Evolutionary conservation across 2,797 vertebrate species (phyloP).

Genomic region (Coendou prehensilis): DNA sequence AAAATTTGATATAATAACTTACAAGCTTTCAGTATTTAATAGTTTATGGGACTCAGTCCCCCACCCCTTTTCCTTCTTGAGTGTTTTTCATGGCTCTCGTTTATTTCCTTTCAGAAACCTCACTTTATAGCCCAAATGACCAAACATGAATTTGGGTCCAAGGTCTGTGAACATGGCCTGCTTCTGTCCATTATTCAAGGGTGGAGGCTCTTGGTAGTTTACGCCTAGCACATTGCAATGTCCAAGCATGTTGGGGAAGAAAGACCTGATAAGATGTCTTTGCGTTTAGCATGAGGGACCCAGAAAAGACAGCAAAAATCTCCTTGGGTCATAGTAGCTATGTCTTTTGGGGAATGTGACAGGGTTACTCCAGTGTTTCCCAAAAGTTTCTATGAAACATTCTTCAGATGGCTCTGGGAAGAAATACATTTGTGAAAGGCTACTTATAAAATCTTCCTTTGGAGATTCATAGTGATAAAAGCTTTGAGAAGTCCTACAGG

Average conservation of each 20-base stretch:
- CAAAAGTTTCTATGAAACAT: background rate
- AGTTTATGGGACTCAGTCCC: background rate
- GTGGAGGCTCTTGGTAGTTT: background rate
- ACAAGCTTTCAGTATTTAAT: background rate
- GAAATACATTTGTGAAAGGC: background rate
- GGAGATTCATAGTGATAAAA: background rate
- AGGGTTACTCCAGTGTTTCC: background rate
- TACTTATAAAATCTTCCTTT: background rate
- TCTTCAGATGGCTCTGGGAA: background rate
- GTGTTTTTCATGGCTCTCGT: background rate
- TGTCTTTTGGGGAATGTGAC: background rate
- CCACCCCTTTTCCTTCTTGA: background rate
- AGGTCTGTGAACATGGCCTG: background rate
- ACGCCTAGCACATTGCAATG: background rate
- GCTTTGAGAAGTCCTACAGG: background rate
- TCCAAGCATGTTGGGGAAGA: background rate
- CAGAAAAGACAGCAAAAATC: background rate
- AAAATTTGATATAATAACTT: background rate
- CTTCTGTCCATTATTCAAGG: conserved; percentile 16
- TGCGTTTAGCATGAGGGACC: background rate
- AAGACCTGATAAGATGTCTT: background rate
- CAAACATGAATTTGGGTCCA: background rate
- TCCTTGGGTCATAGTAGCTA: background rate
- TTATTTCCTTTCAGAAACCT: background rate
- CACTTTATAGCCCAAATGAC: background rate